Evolutionary conservation across 2,113 vertebrate genomes (phyloP), one percentile per base, ranked within the genome.

Genomic region (Oreotrochilus melanogaster): DNA sequence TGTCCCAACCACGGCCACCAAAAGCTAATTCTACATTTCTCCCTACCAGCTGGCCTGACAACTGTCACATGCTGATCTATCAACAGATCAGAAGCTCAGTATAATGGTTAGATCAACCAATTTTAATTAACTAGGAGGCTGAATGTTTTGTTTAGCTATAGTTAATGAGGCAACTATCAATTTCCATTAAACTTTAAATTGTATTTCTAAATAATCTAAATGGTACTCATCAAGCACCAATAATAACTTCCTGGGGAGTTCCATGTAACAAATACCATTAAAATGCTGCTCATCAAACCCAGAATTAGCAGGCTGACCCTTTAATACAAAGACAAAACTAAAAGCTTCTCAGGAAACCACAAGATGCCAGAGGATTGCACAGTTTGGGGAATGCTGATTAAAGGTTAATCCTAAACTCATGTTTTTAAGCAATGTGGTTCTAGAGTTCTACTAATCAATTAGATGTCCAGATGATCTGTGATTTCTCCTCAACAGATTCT

Each of bases 381-480:
- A 78, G 61, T 66, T 39, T 19, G 1, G 25, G n/a, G 53, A 89
- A 81, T 5, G n/a, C 0, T 1, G 67, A 64, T 82, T 86, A 89
- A 92, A 90, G 67, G 50, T 92, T 92, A 86, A 96, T 61, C 74
- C 50, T 25, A 6, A 96, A 74, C 62, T 81, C 61, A 19, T 2
- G 0, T 42, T 88, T 93, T 85, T 60, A 69, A 80, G 47, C 39
- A 84, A 87, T 39, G 53, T 14, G 0, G 3, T 43, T 35, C 35
- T 50, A 1, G 1, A 90, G n/a, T 53, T 81, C 66, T 76, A 35
- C n/a, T 47, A 18, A 58, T 33, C 27, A 15, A 6, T 3, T 4
- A 45, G 27, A 75, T 81, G 58, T 62, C 22, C 21, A 67, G 33
- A 23, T 0, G 0, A 79, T 12, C 27, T 10, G 27, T 2, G 50